Percentiles rank a stretch among this genome's conserved stretches.
These are phyloP conservation scores for Caenorhabditis sinica DNA, from an alignment of 2,888 invertebrate genomes.

Conservation along the genomic window DNA sequence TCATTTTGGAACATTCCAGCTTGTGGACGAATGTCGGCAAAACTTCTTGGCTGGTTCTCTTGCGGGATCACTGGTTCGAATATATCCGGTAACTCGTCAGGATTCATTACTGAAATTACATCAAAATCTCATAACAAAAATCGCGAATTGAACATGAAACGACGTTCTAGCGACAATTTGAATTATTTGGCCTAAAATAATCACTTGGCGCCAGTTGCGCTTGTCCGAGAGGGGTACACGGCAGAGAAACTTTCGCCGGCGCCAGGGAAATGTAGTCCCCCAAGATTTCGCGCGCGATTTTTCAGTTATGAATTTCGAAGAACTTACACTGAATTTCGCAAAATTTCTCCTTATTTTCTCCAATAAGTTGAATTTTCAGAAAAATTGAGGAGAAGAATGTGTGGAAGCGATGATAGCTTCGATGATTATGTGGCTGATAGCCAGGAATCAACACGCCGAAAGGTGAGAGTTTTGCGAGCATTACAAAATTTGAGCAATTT, in stretches of 20 bases:
- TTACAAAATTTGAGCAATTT: neutral
- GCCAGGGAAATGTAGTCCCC: neutral
- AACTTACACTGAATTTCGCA: neutral
- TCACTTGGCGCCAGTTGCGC: conserved; percentile 14
- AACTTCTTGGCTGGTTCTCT: neutral
- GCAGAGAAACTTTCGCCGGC: neutral
- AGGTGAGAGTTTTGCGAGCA: neutral
- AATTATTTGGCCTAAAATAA: neutral
- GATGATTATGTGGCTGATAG: conserved; percentile 49
- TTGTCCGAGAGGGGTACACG: conserved; percentile 40
- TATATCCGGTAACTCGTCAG: neutral
- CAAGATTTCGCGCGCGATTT: neutral
- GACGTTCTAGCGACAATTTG: too few relatives aligned
- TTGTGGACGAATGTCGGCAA: neutral
- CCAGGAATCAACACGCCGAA: conserved; percentile 15
- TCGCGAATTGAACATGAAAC: neutral
- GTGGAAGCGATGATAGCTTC: conserved; percentile 45
- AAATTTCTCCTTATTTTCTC: neutral
- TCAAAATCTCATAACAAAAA: neutral
- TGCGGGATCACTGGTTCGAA: neutral
- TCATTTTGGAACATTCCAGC: neutral
- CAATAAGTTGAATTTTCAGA: too few relatives aligned
- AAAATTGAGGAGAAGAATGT: conserved; percentile 6
- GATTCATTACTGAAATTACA: conserved; percentile 8
- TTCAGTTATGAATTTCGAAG: neutral